Percentiles rank a stretch among this genome's conserved stretches.
phyloP scores from a whole-genome alignment of 1,140 invertebrate species.

The Reticulitermes speratus region DNA sequence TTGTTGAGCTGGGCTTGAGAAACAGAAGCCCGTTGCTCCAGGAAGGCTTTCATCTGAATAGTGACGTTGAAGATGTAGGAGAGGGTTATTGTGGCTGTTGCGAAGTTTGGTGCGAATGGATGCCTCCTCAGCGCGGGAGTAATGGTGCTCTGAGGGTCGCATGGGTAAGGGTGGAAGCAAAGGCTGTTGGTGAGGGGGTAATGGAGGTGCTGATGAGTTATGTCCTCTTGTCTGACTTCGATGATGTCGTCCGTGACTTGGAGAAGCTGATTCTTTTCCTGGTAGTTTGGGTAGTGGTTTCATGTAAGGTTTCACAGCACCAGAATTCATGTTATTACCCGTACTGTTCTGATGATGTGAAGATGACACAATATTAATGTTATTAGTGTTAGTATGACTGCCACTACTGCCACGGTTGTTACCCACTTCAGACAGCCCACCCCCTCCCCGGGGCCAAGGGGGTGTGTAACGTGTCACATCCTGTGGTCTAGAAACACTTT shows the following conservation, averaged over 20 bases:
- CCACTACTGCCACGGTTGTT: constrained; percentile 38
- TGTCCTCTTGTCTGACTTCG: constrained; percentile 31
- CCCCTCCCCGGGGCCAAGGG: constrained; percentile 54
- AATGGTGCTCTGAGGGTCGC: constrained; percentile 36
- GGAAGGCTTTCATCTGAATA: constrained; percentile 64
- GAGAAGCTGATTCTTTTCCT: constrained; percentile 44
- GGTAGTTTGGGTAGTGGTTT: constrained; percentile 60
- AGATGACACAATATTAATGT: not conserved
- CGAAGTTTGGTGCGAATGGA: constrained; percentile 40
- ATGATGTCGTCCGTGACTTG: constrained; percentile 25
- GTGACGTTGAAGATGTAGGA: constrained; percentile 52
- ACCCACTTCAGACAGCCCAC: constrained; percentile 44
- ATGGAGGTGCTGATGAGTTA: constrained; percentile 20
- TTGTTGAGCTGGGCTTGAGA: constrained; percentile 40
- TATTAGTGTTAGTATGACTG: constrained; percentile 17
- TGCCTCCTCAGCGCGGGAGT: constrained; percentile 38
- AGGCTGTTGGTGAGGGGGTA: constrained; percentile 41
- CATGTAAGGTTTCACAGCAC: constrained; percentile 50
- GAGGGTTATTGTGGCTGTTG: constrained; percentile 44
- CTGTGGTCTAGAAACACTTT: not conserved
- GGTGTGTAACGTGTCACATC: constrained; percentile 45
- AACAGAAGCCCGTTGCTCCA: constrained; percentile 28
- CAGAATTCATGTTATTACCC: constrained; percentile 33
- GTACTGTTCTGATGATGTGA: constrained; percentile 26
- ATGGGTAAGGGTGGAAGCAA: not conserved